These are phyloP conservation scores for Ceratitis capitata DNA, from an alignment of 1,140 invertebrate species.

Conservation along the genomic window DNA sequence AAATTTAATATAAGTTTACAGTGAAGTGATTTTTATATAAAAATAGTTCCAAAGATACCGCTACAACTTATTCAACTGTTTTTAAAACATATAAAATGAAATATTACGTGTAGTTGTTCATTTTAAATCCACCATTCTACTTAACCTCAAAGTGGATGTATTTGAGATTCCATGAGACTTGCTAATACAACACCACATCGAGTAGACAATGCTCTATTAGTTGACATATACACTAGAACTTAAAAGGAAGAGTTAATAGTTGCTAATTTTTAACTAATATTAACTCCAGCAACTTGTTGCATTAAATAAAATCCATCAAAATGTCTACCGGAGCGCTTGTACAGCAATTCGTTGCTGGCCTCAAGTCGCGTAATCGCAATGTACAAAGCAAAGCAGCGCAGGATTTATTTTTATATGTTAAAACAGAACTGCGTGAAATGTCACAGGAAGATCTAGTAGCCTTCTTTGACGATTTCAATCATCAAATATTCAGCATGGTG, in stretches of 20 bases:
- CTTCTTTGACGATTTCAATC: conserved; percentile 95
- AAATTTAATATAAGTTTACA: not conserved
- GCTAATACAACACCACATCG: not conserved
- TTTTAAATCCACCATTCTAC: not conserved
- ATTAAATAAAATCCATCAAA: not conserved
- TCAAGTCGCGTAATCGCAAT: conserved; percentile 91
- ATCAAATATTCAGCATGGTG: conserved; percentile 96
- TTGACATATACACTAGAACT: not conserved
- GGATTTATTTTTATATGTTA: conserved; percentile 90
- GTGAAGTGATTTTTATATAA: not conserved
- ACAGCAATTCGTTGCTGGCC: conserved; percentile 82
- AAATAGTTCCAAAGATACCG: not conserved
- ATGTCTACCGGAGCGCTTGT: conserved; percentile 69
- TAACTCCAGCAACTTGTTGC: not conserved
- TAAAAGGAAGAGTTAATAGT: not conserved
- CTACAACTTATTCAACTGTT: not conserved
- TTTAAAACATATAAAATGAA: not conserved
- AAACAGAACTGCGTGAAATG: conserved; percentile 90
- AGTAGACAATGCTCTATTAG: not conserved
- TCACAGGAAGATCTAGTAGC: conserved; percentile 88
- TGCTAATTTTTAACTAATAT: not conserved
- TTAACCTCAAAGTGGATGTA: conserved; percentile 6
- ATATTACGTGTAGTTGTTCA: not conserved
- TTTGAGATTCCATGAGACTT: not conserved
- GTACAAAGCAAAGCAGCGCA: conserved; percentile 83